Conservation (phyloP, 2,888 invertebrate species). For the Seira sanloemensis region DNA sequence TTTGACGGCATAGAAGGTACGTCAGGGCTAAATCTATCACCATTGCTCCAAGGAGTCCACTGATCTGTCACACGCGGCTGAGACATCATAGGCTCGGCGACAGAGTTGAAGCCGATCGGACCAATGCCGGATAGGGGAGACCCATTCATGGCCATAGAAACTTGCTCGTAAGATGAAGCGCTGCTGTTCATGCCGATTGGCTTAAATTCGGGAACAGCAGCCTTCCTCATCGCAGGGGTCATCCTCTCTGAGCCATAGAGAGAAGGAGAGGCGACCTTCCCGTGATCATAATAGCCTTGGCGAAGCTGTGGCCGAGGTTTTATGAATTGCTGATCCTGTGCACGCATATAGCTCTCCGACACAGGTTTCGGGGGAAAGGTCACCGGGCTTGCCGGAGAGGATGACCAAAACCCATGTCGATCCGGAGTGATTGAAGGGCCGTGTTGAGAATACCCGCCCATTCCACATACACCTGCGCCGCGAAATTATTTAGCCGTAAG, state of each 20-base stretch:
- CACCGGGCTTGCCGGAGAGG: constrained; percentile 52
- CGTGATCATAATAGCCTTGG: constrained; percentile 2
- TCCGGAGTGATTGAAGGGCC: background rate
- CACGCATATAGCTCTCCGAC: constrained; percentile 42
- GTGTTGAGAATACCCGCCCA: constrained; percentile 41
- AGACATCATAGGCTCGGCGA: constrained; percentile 6
- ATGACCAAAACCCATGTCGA: constrained; percentile 52
- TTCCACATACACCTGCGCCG: constrained; percentile 10
- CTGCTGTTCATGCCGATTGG: constrained; percentile 4
- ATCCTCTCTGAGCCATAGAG: background rate
- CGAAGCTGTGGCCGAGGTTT: constrained; percentile 32
- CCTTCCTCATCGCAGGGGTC: background rate
- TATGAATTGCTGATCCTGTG: constrained; percentile 56
- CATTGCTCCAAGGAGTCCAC: constrained; percentile 50
- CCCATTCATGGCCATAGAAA: background rate
- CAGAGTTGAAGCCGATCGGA: constrained; percentile 27
- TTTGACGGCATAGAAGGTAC: background rate
- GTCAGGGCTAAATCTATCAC: constrained; percentile 28
- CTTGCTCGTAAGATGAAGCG: constrained; percentile 13
- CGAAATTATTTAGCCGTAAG: background rate
- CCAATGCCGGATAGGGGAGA: background rate
- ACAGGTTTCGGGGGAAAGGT: constrained; percentile 41
- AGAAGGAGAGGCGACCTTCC: constrained; percentile 26
- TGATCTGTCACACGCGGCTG: constrained; percentile 12
- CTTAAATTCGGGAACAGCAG: constrained; percentile 28